Evolutionary conservation across 2,888 invertebrate genomes (phyloP), one percentile per base, ranked within the genome.

Genomic region (Dexiosoma caninum): DNA sequence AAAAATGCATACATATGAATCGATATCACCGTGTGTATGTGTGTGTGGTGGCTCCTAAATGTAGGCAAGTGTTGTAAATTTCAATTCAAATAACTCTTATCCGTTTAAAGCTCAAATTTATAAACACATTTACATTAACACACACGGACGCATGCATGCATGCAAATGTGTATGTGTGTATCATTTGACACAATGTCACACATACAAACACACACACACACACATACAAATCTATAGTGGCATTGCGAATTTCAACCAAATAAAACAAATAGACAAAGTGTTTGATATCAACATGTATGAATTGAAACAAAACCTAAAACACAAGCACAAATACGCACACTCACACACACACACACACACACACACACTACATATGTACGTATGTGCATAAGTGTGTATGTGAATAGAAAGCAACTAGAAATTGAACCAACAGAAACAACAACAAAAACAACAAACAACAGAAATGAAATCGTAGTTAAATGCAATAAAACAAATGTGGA

Each of bases 31-130:
- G n/a, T n/a, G 9, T 30, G 6, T 46, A 14, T 9, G 30, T 14
- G 9, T 40, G 16, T 40, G 12, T 19, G 37, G 44, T 23, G 16
- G n/a, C 14, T 37, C 27, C 74, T 14, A 67, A 72, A 77, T 82
- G 70, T 75, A 75, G 79, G 75, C 70, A 71, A 80, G 66, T 70
- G 75, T 66, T 81, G 83, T 81, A 83, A 83, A 83, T 81, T 81
- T 72, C 77, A 83, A 81, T 81, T 79, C 37, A 80, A 75, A 80
- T 75, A 70, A 75, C 79, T 75, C 64, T 80, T 75, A 80, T 75
- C 70, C 79, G 75, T 75, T 69, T 74, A 69, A 53, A 74, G 62
- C 67, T 69, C n/a, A 69, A 71, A 75, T 69, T 55, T 71, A 53
- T 44, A 78, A 30, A 44, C 37, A 69, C 40, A 37, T 35, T 32